Evolutionary conservation across 2,797 vertebrate species (phyloP), one percentile per base, ranked within the genome.

Genomic region (Oreochromis grahami): DNA sequence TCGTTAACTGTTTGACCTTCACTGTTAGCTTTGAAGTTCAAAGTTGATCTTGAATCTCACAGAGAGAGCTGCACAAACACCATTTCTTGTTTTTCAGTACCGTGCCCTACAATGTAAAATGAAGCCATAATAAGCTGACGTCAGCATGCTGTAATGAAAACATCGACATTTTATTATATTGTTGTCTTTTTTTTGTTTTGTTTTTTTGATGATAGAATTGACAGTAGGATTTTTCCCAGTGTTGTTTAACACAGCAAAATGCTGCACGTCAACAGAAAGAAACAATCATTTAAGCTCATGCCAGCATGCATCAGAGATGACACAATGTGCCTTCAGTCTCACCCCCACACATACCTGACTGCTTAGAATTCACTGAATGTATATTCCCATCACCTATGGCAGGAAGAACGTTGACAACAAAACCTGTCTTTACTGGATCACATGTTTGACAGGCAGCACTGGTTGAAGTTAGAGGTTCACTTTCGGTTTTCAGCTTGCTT

Each of bases 191-290:
- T 63, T 36, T 32, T n/a, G 29, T 36, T 34, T 11, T 1, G 3
- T 11, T 2, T 4, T 0, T 7, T 1, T 1, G 2, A 5, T 21
- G 51, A 15, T 12, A 12, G 15, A 10, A 72, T 24, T 29, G 24
- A 26, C 1, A 45, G 4, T 29, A 11, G 6, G 15, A 7, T 72
- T 48, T 48, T 72, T 45, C 4, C 4, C 41, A 48, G 24, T 48
- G 9, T 29, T 48, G 41, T 26, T 29, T 29, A 72, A 19, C 41
- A 72, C 9, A 29, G 41, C 41, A 29, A 17, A 17, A 1, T 12
- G 68, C 12, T 29, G 68, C 43, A 29, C 8, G 11, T 72, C 24
- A 29, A 45, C 68, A 72, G 41, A 19, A 48, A 19, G 15, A 29
- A 45, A 72, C 0, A 45, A 45, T 7, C 8, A 45, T 43, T 70